phyloP scores from a whole-genome alignment of 2,888 invertebrate genomes.

The Poecilus cupreus region DNA sequence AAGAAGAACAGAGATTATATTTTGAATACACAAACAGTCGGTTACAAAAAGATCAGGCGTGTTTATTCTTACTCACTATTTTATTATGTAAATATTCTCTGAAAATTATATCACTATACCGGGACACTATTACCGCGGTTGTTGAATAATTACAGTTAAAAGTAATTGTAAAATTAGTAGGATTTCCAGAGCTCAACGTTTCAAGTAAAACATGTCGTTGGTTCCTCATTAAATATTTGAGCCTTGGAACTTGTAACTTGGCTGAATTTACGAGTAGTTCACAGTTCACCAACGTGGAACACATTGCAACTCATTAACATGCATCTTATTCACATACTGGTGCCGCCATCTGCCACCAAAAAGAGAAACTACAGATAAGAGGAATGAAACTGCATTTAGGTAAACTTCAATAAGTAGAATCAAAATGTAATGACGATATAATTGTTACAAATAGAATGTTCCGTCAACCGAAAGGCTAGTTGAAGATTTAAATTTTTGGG shows the following conservation, averaged over 20 bases:
- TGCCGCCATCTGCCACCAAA: too few relatives aligned
- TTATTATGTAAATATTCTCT: slow-evolving; percentile 3
- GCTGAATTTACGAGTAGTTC: not conserved
- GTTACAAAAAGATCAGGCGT: not conserved
- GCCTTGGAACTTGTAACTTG: not conserved
- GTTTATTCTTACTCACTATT: not conserved
- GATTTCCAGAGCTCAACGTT: too few relatives aligned
- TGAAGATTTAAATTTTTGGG: too few relatives aligned
- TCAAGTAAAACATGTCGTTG: not conserved
- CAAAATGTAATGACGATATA: too few relatives aligned
- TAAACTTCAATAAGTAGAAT: too few relatives aligned
- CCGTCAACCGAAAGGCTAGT: too few relatives aligned
- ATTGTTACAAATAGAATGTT: too few relatives aligned
- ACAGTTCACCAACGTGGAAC: not conserved
- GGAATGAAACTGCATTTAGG: too few relatives aligned
- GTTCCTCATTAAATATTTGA: not conserved
- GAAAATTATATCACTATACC: not conserved
- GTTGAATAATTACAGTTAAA: too few relatives aligned
- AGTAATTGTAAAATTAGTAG: too few relatives aligned
- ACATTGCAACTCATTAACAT: not conserved
- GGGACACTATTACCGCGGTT: too few relatives aligned
- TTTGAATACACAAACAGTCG: not conserved
- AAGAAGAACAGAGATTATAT: not conserved
- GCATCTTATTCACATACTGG: not conserved
- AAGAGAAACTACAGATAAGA: too few relatives aligned